Conservation (phyloP, 2,113 vertebrate genomes). For the Colossoma macropomum region DNA sequence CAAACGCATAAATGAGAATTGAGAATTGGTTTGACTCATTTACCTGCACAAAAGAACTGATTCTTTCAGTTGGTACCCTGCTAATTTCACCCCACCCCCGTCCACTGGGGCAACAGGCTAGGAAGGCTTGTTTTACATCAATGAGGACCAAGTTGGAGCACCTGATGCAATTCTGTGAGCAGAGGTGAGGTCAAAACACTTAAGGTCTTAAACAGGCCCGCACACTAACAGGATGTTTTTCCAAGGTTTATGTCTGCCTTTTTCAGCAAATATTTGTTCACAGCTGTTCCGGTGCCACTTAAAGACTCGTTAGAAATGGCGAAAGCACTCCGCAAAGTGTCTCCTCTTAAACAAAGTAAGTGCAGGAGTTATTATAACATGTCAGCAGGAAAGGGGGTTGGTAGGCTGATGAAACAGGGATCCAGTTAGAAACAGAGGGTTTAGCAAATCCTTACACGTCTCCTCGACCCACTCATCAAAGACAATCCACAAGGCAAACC, state of each 20-base stretch:
- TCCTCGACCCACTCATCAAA: slow-evolving; percentile 68
- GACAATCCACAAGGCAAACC: slow-evolving; percentile 63
- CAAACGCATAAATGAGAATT: no score
- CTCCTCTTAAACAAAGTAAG: slow-evolving; percentile 28
- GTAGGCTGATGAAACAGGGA: slow-evolving; percentile 71
- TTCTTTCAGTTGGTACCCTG: no score
- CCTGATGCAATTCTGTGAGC: not conserved
- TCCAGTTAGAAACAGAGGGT: slow-evolving; percentile 73
- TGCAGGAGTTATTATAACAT: slow-evolving; percentile 36
- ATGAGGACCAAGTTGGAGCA: not conserved
- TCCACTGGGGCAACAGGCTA: not conserved
- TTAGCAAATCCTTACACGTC: slow-evolving; percentile 67
- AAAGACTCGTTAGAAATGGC: slow-evolving; percentile 16
- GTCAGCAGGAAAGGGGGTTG: slow-evolving; percentile 34
- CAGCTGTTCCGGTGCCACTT: slow-evolving; percentile 19
- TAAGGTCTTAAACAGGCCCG: not conserved
- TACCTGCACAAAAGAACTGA: no score
- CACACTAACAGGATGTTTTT: slow-evolving; percentile 16
- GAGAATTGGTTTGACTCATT: no score
- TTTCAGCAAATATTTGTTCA: slow-evolving; percentile 11
- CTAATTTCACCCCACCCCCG: not conserved
- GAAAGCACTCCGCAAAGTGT: slow-evolving; percentile 12
- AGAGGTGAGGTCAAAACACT: not conserved
- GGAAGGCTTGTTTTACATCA: not conserved
- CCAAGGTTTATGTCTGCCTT: slow-evolving; percentile 2